Percentiles rank a stretch among this genome's conserved stretches.
phyloP scores from a whole-genome alignment of 2,113 vertebrate species.

The Dipodomys merriami region DNA sequence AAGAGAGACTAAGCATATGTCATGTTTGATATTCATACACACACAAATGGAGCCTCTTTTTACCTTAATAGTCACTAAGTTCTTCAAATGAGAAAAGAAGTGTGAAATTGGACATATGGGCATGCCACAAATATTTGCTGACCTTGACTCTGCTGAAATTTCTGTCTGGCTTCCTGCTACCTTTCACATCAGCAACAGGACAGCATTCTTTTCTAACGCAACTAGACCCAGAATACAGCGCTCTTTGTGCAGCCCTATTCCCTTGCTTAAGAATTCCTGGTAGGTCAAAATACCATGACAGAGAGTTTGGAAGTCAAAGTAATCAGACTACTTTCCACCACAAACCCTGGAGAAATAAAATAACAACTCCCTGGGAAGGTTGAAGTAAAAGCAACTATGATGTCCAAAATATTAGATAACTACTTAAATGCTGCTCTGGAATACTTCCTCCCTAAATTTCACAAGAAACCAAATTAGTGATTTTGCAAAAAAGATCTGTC shows the following conservation, averaged over 20 bases:
- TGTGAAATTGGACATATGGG: background rate
- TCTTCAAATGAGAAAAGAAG: background rate
- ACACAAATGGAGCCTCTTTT: background rate
- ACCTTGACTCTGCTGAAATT: background rate
- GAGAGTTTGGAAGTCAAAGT: background rate
- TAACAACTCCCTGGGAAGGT: background rate
- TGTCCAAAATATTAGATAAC: slow-evolving; percentile 5
- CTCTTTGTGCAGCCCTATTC: background rate
- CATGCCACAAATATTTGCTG: background rate
- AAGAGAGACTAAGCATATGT: too few species aligned
- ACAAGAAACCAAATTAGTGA: background rate
- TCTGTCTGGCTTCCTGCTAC: background rate
- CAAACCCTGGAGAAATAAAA: slow-evolving; percentile 50
- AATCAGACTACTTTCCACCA: slow-evolving; percentile 26
- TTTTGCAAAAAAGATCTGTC: background rate
- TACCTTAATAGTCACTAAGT: slow-evolving; percentile 10
- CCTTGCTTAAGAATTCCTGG: background rate
- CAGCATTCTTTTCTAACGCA: background rate
- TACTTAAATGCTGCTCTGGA: slow-evolving; percentile 43
- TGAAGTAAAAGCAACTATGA: slow-evolving; percentile 6
- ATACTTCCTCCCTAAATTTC: slow-evolving; percentile 28
- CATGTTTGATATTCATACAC: too few species aligned
- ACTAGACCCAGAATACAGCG: background rate
- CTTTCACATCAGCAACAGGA: background rate
- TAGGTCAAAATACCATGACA: background rate